phyloP scores from a whole-genome alignment of 2,113 vertebrate species.

The Oreocharis arfaki region DNA sequence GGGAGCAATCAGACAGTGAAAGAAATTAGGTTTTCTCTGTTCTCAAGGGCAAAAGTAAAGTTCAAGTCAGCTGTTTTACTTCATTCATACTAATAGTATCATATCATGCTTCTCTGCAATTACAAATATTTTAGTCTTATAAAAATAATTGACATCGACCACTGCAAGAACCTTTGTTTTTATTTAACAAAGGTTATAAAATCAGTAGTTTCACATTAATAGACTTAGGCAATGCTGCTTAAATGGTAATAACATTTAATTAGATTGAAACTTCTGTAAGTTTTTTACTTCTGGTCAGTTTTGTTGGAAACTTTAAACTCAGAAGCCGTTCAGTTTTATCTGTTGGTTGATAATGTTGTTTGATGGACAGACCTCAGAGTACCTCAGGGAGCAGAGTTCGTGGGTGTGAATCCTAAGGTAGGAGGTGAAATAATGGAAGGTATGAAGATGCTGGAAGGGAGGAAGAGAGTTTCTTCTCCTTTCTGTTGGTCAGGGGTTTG shows the following conservation, averaged over 20 bases:
- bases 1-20: background rate
- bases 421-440: background rate
- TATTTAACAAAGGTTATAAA: background rate
- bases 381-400: background rate
- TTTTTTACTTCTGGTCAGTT: background rate
- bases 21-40: background rate
- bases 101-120: background rate
- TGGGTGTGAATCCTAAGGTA: background rate
- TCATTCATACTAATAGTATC: background rate
- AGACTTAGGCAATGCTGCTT: background rate
- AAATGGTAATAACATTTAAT: background rate
- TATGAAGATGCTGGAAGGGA: background rate
- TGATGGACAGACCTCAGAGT: background rate
- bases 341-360: background rate
- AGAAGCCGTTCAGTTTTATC: background rate
- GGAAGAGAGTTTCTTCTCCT: background rate
- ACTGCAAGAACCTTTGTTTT: background rate
- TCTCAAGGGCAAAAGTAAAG: background rate
- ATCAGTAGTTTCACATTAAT: background rate
- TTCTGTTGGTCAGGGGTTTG: background rate
- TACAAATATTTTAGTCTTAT: background rate
- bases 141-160: rapidly evolving
- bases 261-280: background rate
- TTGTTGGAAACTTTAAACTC: background rate
- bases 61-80: background rate